Base-by-base conservation (phyloP, 2,888 invertebrate genomes). In the Xanthia icteritia region DNA sequence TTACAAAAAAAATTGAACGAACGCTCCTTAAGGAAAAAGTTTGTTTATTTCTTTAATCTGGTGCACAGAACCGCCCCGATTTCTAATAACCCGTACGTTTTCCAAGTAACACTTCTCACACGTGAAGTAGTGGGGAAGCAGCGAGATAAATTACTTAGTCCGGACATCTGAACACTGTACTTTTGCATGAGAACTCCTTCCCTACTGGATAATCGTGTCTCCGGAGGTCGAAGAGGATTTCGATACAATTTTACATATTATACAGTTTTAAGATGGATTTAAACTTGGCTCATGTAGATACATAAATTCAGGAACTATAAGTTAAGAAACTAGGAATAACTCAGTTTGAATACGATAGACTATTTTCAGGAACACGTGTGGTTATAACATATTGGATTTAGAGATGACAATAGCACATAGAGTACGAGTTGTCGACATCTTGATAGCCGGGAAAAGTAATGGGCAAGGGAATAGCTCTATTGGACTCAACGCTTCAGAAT, bases 71-170 rank as follows among this genome's bases (percentile, higher is more conserved):
- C 31, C 39, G 87, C 23, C 13, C 13, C 27, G 8, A 36, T 48
- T 51, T 20, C 5, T 70, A 67, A 56, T 65, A 39, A 27, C 56
- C 79, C 83, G 87, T 88, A 76, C 86, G 78, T 86, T 85, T 86
- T 67, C 61, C 36, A 73, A 82, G 73, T 70, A 86, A 78, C 86
- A 88, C 88, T 86, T 83, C 81, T 87, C 86, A 86, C 88, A 89
- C 88, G 87, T 88, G 89, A 89, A 87, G 83, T 83, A 82, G 85
- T 76, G 73, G 78, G 68, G 83, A 79, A 84, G 85, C 84, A 81
- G 75, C 54, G 82, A 89, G 88, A 91, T 91, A 91, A 90, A 91
- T 91, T 91, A 91, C 91, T 90, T 91, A 90, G 86, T 84, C 86
- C 88, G 86, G 89, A 91, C 91, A 88, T 89, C 83, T 88, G 87